Evolutionary conservation across 2,888 invertebrate species (phyloP), one percentile per base, ranked within the genome.

Genomic region (Pollenia griseotomentosa): DNA sequence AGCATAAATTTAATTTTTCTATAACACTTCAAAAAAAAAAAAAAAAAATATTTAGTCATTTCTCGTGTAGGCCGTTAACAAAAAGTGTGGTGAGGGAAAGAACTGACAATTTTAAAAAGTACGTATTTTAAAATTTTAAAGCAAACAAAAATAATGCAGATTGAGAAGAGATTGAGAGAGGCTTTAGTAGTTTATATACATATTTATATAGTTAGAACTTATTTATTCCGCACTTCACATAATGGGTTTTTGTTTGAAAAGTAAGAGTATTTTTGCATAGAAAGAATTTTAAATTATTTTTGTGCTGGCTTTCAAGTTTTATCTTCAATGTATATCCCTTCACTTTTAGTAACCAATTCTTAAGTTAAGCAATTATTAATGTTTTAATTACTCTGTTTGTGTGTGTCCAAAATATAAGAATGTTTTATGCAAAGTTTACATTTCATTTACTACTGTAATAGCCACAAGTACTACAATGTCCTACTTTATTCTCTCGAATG

Each of bases 381-480:
- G 57, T 57, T 73, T 81, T 65, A 81, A 81, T 73, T 65, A 73
- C 71, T 73, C 11, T 57, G 66, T 44, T 70, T 79, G 71, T 63
- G 16, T 71, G 14, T 19, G 55, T 66, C 40, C 14, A 33, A 57
- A 65, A 68, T 40, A 46, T 33, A 46, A 63, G 53, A 80, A 81
- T 74, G 74, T 74, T 73, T 74, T 48, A 81, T 57, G 73, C n/a
- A 65, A 81, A 57, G 81, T 77, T 77, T 77, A 70, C 75, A 77
- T 70, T 83, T 70, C 70, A 83, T 83, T 77, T 83, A 70, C 70
- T 77, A 16, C 40, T 83, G n/a, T 63, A 83, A 70, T 55, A 63
- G 77, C 77, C 77, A 6, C 63, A 77, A 70, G 83, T 70, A 63
- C 53, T 77, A 63, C 53, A 48, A 71, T 77, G 83, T 55, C 40